Conservation (phyloP, 2,888 invertebrate genomes). For the Eumacrocentrus americanus region DNA sequence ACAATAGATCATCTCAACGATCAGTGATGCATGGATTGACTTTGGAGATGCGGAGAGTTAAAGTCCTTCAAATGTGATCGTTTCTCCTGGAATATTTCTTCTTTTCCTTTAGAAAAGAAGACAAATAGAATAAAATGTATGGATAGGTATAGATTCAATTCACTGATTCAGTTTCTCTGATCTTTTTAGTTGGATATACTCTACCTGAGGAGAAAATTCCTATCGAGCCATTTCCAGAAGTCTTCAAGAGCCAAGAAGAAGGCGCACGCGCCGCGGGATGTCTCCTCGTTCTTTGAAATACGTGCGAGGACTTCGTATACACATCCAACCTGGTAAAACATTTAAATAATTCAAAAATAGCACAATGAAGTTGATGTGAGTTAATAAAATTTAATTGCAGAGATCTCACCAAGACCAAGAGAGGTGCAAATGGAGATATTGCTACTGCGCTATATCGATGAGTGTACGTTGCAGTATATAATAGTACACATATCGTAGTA, state of each 20-base stretch:
- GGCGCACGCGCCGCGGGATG: constrained; percentile 25
- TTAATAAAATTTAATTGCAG: too few species aligned
- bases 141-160: constrained; percentile 51
- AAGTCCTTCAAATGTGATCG: constrained; percentile 34
- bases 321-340: constrained; percentile 1
- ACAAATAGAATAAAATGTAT: too few species aligned
- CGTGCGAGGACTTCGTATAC: constrained; percentile 27
- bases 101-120: constrained; percentile 23
- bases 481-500: constrained; percentile 2
- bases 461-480: neutral
- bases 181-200: constrained; percentile 4
- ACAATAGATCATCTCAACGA: constrained; percentile 47
- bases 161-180: constrained; percentile 39
- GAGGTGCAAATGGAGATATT: neutral
- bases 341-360: neutral
- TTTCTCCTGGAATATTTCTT: constrained; percentile 14
- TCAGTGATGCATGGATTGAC: constrained; percentile 45
- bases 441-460: neutral
- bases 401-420: too few species aligned
- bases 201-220: constrained; percentile 26
- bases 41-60: constrained; percentile 48
- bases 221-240: constrained; percentile 30
- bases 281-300: constrained; percentile 24
- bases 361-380: too few species aligned
- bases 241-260: constrained; percentile 22